Evolutionary conservation across 2,888 invertebrate species (phyloP).

Genomic region (Lagria hirta): DNA sequence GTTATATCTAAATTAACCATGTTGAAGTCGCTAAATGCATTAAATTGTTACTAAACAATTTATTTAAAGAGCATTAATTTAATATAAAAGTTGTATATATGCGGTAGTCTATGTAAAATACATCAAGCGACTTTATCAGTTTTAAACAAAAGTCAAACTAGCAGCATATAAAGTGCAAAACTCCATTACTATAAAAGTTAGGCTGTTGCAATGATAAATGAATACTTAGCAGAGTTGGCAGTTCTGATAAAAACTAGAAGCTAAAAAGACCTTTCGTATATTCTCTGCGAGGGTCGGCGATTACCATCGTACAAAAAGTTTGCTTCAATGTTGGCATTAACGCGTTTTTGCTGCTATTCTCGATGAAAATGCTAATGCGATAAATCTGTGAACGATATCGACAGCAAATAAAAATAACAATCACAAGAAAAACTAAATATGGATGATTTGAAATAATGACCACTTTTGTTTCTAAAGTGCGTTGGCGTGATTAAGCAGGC

Average conservation of each 20-base stretch:
- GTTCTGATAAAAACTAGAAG: conserved; percentile 42
- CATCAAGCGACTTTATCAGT: conserved; percentile 23
- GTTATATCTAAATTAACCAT: too few species aligned
- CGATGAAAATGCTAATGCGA: conserved; percentile 38
- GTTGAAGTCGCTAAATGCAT: too few species aligned
- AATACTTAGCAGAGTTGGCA: conserved; percentile 42
- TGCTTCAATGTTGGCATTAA: conserved; percentile 35
- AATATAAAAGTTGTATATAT: too few species aligned
- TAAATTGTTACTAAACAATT: too few species aligned
- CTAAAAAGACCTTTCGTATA: conserved; percentile 41
- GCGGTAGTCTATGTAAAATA: too few species aligned
- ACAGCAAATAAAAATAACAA: too few species aligned
- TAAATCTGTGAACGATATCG: conserved; percentile 34
- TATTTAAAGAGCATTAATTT: too few species aligned
- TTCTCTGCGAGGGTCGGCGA: conserved; percentile 39
- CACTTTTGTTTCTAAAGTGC: conserved; percentile 9
- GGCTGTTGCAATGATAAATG: conserved; percentile 47
- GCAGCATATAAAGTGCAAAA: conserved; percentile 28
- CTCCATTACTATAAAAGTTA: conserved; percentile 36
- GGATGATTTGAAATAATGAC: conserved; percentile 1
- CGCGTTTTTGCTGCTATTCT: conserved; percentile 36
- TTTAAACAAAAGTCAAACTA: conserved; percentile 30
- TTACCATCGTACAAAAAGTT: conserved; percentile 36
- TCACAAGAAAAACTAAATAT: too few species aligned
- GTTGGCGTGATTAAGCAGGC: conserved; percentile 9